Conservation (phyloP, 2,113 vertebrate genomes). For the Plotosus lineatus region DNA sequence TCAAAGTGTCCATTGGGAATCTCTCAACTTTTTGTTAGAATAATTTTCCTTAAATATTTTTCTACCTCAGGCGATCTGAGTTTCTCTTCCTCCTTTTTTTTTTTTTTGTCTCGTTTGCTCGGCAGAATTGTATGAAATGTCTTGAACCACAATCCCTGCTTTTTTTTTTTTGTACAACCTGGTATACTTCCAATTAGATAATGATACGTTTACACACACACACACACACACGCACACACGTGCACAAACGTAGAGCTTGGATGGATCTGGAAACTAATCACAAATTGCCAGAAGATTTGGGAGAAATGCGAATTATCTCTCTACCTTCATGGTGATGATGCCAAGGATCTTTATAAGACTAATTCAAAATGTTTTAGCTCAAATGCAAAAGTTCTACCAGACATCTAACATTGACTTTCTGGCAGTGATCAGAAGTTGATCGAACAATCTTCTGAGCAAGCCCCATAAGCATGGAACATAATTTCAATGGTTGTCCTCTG, state of each 20-base stretch:
- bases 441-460: neutral
- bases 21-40: slow-evolving; percentile 63
- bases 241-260: slow-evolving; percentile 38
- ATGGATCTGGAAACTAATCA: slow-evolving; percentile 5
- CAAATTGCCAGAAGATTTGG: slow-evolving; percentile 25
- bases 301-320: slow-evolving; percentile 33
- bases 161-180: slow-evolving; percentile 57
- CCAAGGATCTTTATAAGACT: neutral
- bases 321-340: neutral
- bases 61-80: slow-evolving; percentile 55
- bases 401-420: neutral
- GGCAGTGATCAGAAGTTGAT: neutral
- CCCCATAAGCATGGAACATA: too few relatives aligned
- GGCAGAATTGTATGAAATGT: slow-evolving; percentile 56
- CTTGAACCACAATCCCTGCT: slow-evolving; percentile 56
- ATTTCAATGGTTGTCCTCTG: too few relatives aligned
- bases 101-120: slow-evolving; percentile 53
- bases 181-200: slow-evolving; percentile 58
- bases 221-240: slow-evolving; percentile 36
- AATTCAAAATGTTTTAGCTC: neutral
- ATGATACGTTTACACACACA: slow-evolving; percentile 34
- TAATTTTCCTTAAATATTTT: slow-evolving; percentile 68
- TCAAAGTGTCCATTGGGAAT: slow-evolving; percentile 61
- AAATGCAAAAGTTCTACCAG: neutral
- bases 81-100: neutral